phyloP scores from a whole-genome alignment of 2,888 invertebrate genomes.

The Nymphalis c-album region DNA sequence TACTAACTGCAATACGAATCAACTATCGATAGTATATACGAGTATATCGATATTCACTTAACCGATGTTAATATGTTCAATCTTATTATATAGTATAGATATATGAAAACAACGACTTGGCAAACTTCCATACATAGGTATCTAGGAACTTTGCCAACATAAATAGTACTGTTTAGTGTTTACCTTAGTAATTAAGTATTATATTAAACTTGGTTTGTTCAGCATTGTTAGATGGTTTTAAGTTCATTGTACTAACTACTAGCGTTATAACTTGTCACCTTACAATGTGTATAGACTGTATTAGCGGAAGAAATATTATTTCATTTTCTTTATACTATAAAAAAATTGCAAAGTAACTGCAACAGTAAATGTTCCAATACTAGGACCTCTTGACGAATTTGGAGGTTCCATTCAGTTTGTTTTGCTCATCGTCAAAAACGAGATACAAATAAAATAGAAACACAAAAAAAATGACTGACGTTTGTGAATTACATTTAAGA shows the following conservation, averaged over 20 bases:
- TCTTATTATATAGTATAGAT: slow-evolving; percentile 21
- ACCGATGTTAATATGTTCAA: background rate
- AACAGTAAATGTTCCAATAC: too few species aligned
- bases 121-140: slow-evolving; percentile 43
- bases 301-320: background rate
- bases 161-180: slow-evolving; percentile 35
- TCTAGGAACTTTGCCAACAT: slow-evolving; percentile 35
- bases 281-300: background rate
- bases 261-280: slow-evolving; percentile 3
- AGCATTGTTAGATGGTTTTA: slow-evolving; percentile 15
- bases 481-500: too few species aligned
- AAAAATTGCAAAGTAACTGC: too few species aligned
- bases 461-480: too few species aligned
- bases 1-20: too few species aligned
- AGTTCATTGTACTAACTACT: slow-evolving; percentile 13
- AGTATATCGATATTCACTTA: too few species aligned
- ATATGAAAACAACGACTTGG: slow-evolving; percentile 33
- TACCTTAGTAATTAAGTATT: slow-evolving; percentile 37
- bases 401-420: too few species aligned
- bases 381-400: too few species aligned
- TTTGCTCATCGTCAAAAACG: too few species aligned
- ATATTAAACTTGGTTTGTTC: slow-evolving; percentile 30
- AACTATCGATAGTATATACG: too few species aligned
- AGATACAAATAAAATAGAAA: too few species aligned
- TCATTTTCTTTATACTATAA: background rate